Evolutionary conservation across 2,888 invertebrate species (phyloP), one percentile per base, ranked within the genome.

Genomic region (Zaprionus lineosus): DNA sequence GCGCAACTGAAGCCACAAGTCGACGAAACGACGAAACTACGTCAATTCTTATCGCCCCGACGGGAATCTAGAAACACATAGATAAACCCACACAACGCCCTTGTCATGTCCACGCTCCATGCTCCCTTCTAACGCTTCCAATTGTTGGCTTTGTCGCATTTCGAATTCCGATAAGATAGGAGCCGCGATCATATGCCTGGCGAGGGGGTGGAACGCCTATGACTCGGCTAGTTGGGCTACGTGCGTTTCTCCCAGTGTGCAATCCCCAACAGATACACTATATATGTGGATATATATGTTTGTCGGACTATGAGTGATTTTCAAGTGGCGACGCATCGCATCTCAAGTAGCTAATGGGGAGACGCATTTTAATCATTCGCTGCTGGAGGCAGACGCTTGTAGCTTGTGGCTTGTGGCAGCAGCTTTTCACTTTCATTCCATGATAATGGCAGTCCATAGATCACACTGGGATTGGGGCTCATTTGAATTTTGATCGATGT

Each of bases 401-500:
- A n/a, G n/a, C 43, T 55, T 55, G 39, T 58, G 29, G 33, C 50
- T 34, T 9, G 24, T 33, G 16, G 18, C 34, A 26, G 34, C 47
- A 28, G 55, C 48, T 58, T 69, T 72, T 78, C 78, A 77, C 78
- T 82, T 78, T 82, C 62, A 9, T 62, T 60, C 4, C 33, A 34
- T 31, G 56, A 51, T 53, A 46, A 5, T n/a, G 16, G n/a, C 50
- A 16, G 29, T 3, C 43, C 46, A 59, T 71, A 61, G 53, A 71
- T 58, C 57, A 67, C 44, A 56, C 21, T 44, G 36, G 53, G 29
- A 68, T 58, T 55, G 37, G 28, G 57, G 62, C 61, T 65, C 59
- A 77, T 65, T 78, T 63, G 43, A 44, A 67, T 70, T 65, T 65
- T 70, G 82, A 75, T 78, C 65, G 70, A 82, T 78, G 82, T 72